Evolutionary conservation across 2,888 invertebrate species (phyloP), one percentile per base, ranked within the genome.

Genomic region (Noctua janthe): DNA sequence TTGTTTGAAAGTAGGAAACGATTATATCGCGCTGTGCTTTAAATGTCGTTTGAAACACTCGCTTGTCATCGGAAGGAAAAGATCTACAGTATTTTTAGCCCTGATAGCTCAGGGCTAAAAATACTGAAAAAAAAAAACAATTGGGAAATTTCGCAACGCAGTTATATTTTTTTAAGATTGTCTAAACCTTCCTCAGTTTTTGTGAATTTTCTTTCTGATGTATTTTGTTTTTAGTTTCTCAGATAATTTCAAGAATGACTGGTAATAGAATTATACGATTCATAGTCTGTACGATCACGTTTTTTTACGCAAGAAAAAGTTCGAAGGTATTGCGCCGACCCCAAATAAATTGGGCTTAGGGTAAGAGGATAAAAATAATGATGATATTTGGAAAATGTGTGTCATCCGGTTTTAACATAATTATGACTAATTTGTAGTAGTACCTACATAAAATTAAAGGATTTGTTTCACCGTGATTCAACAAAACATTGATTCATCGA

Each of bases 1-100:
- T 84, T 76, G 74, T 87, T 77, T 49, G 85, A 84, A 87, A 84
- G 86, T 76, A 73, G 86, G 86, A 86, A 86, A 56, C 43, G 69
- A 77, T 78, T 74, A 66, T 43, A 62, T 51, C 47, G 47, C 51
- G 47, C 17, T 51, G 64, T 70, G 59, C 29, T 71, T 73, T n/a
- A 59, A 39, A 54, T 77, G 73, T 78, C 72, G 70, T 71, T 86
- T 69, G 75, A 39, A 49, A 67, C 47, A 75, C 73, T 74, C 43
- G 85, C 13, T 29, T 29, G 47, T 59, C 71, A 86, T 81, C 73
- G 59, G 39, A 23, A 64, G 76, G 35, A 72, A 71, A 72, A 69
- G 43, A 54, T 72, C 54, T 84, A 59, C 17, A 64, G 39, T 39
- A 39, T 23, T 35, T 35, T 66, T n/a, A 15, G 11, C 1, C 23